phyloP scores from a whole-genome alignment of 2,888 invertebrate species.

The Ethmia dodecea region DNA sequence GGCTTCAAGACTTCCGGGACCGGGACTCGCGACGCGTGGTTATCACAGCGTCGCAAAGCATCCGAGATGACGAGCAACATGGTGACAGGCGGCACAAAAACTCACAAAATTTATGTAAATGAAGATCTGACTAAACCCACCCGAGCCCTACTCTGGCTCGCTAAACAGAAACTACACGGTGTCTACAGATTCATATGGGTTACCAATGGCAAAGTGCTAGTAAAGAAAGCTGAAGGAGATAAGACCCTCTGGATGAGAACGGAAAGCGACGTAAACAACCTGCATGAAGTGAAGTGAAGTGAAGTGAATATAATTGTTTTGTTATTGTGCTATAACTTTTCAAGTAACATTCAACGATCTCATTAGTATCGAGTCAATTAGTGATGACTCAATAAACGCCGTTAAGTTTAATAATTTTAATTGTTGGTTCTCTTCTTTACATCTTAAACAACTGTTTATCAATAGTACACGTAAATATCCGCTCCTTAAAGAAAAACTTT shows the following conservation, averaged over 20 bases:
- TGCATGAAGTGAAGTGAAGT: background rate
- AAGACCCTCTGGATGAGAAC: background rate
- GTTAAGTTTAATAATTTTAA: background rate
- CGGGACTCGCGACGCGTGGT: background rate
- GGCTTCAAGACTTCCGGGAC: background rate
- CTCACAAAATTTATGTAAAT: conserved; percentile 1
- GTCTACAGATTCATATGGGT: background rate
- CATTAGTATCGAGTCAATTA: background rate
- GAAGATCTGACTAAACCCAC: conserved; percentile 6
- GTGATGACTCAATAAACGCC: background rate
- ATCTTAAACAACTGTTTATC: background rate
- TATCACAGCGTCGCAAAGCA: background rate
- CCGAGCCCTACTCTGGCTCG: background rate
- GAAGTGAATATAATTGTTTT: background rate
- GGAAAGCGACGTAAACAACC: background rate
- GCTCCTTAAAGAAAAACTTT: conserved; percentile 7
- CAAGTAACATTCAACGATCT: background rate
- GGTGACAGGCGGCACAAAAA: background rate
- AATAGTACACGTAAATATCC: conserved; percentile 3
- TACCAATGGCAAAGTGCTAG: background rate
- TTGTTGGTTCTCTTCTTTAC: background rate
- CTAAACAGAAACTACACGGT: conserved; percentile 2
- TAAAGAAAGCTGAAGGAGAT: background rate
- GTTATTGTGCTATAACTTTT: background rate
- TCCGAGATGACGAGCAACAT: background rate